Percentiles rank a stretch among this genome's conserved stretches.
These are phyloP conservation scores for Lordiphosa andalusiaca DNA, from an alignment of 2,888 invertebrate genomes.

Conservation along the genomic window DNA sequence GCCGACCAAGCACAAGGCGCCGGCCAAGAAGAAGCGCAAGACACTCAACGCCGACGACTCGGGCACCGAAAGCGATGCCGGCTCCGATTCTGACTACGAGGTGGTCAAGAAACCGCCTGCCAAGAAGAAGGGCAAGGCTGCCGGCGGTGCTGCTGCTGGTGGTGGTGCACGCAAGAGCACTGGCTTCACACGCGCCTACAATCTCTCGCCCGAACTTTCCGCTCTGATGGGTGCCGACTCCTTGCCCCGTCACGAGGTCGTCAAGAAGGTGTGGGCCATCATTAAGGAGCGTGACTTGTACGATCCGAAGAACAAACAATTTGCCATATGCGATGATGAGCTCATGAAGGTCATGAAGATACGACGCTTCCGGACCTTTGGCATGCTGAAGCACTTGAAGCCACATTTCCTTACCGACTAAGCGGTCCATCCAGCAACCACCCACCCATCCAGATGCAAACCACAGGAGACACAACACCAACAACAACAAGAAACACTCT, in stretches of 20 bases:
- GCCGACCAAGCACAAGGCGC: conserved; percentile 76
- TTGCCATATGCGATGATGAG: conserved; percentile 95
- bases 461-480: conserved; percentile 25
- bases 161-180: conserved; percentile 82
- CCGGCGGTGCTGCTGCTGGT: conserved; percentile 50
- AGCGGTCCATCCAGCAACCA: conserved; percentile 5
- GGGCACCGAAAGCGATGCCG: conserved; percentile 76
- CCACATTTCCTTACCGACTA: conserved; percentile 86
- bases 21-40: conserved; percentile 77
- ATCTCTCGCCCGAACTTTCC: conserved; percentile 90
- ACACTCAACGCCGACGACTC: conserved; percentile 73
- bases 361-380: conserved; percentile 95
- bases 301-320: conserved; percentile 97
- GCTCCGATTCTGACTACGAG: conserved; percentile 77
- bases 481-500: conserved; percentile 6
- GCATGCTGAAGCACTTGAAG: conserved; percentile 98
- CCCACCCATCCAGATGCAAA: conserved; percentile 54
- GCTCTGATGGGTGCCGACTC: conserved; percentile 89
- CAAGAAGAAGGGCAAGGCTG: conserved; percentile 56
- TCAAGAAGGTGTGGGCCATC: conserved; percentile 93
- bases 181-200: conserved; percentile 92
- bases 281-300: conserved; percentile 93
- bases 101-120: conserved; percentile 69
- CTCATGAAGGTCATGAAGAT: conserved; percentile 93
- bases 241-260: conserved; percentile 93